These are phyloP conservation scores for Ochropleura plecta DNA, from an alignment of 2,888 invertebrate species.

Conservation along the genomic window DNA sequence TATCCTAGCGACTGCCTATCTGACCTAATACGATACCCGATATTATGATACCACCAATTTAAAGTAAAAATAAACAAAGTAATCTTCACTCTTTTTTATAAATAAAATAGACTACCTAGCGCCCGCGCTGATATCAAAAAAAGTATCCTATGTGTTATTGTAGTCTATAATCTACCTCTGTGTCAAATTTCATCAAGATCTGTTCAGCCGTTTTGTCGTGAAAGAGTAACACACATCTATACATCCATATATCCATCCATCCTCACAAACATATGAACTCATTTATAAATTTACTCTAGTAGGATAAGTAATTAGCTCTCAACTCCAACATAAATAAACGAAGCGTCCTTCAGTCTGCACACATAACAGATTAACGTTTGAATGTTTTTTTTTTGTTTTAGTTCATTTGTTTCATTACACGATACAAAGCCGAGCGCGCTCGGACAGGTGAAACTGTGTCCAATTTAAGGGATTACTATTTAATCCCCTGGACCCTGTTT, in stretches of 20 bases:
- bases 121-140: too few relatives aligned
- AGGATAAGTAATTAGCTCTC: conserved; percentile 10
- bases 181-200: too few relatives aligned
- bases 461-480: conserved; percentile 79
- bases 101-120: conserved; percentile 2
- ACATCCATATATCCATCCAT: too few relatives aligned
- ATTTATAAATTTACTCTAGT: too few relatives aligned
- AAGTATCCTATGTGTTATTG: too few relatives aligned
- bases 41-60: background rate
- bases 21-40: too few relatives aligned
- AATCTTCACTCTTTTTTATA: background rate
- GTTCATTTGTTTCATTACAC: conserved; percentile 79
- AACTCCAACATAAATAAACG: conserved; percentile 43
- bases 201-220: too few relatives aligned
- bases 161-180: too few relatives aligned
- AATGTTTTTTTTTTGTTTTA: conserved; percentile 72
- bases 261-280: too few relatives aligned
- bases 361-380: conserved; percentile 68
- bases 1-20: too few relatives aligned
- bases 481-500: conserved; percentile 65
- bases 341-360: conserved; percentile 44
- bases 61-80: background rate
- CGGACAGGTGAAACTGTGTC: conserved; percentile 79
- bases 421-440: conserved; percentile 63
- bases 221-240: too few relatives aligned